Evolutionary conservation across 2,113 vertebrate species (phyloP).

Genomic region (Corythoichthys haematopterus): DNA sequence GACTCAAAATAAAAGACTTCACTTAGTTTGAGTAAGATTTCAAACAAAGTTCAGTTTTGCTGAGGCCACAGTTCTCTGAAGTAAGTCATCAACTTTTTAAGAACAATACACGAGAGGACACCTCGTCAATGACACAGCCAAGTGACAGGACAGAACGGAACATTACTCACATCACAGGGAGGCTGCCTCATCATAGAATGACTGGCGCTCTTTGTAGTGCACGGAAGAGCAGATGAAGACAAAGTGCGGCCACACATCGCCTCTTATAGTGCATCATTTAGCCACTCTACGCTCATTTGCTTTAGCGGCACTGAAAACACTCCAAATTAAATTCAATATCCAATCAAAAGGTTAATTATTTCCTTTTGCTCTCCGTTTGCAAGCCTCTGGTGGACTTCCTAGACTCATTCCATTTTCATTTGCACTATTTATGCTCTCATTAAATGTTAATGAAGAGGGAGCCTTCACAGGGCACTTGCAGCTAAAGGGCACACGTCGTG

Average conservation of each 20-base stretch:
- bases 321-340: conserved; percentile 8
- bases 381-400: not conserved
- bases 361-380: conserved; percentile 7
- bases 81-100: conserved; percentile 12
- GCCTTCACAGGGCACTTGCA: conserved; percentile 63
- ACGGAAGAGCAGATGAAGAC: not conserved
- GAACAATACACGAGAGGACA: conserved; percentile 39
- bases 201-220: not conserved
- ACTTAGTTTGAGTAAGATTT: too few relatives aligned
- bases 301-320: not conserved
- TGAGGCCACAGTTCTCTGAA: not conserved
- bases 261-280: not conserved
- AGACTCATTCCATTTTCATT: conserved; percentile 32
- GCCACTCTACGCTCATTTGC: not conserved
- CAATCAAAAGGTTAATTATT: conserved; percentile 9
- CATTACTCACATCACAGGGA: conserved; percentile 31
- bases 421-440: conserved; percentile 63
- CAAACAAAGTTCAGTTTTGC: not conserved
- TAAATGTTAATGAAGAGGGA: conserved; percentile 70
- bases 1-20: not conserved
- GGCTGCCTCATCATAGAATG: conserved; percentile 24
- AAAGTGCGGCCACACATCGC: not conserved
- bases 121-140: conserved; percentile 28
- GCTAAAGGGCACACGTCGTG: conserved; percentile 72
- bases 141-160: conserved; percentile 28